Evolutionary conservation across 2,888 invertebrate species (phyloP).

Genomic region (Sesia bembeciformis): DNA sequence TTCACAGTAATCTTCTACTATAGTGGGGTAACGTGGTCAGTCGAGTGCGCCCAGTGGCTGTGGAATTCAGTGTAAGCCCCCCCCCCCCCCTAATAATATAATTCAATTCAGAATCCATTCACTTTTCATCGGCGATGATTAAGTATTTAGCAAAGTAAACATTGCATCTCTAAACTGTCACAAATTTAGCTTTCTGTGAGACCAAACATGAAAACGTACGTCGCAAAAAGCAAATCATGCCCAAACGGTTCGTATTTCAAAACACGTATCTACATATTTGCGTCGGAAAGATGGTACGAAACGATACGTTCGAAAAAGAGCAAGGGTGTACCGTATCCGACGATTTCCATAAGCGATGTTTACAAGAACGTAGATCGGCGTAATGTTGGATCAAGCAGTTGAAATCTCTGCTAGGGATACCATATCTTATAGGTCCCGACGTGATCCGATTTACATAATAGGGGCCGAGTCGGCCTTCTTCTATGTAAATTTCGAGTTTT

Average conservation of each 20-base stretch:
- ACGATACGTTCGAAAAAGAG: slow-evolving; percentile 16
- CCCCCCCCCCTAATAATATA: no score
- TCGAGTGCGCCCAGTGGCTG: no score
- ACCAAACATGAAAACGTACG: background rate
- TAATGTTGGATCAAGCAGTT: slow-evolving; percentile 39
- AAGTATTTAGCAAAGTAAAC: no score
- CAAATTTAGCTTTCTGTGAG: no score
- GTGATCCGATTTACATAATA: slow-evolving; percentile 63
- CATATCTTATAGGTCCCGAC: slow-evolving; percentile 44
- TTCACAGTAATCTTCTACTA: no score
- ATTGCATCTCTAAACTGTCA: no score
- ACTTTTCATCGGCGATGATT: no score
- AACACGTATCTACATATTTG: slow-evolving; percentile 10
- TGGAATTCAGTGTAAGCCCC: no score
- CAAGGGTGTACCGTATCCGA: slow-evolving; percentile 21
- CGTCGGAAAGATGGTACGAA: slow-evolving; percentile 24
- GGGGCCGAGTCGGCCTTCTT: slow-evolving; percentile 25
- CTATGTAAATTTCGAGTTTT: slow-evolving; percentile 43
- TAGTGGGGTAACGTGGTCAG: no score
- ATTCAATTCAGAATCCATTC: no score
- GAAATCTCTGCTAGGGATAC: slow-evolving; percentile 48
- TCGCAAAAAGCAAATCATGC: background rate
- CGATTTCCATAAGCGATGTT: slow-evolving; percentile 45
- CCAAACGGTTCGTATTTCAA: background rate
- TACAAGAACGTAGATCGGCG: slow-evolving; percentile 27